phyloP scores from a whole-genome alignment of 2,888 invertebrate species.

The Horisme vitalbata region DNA sequence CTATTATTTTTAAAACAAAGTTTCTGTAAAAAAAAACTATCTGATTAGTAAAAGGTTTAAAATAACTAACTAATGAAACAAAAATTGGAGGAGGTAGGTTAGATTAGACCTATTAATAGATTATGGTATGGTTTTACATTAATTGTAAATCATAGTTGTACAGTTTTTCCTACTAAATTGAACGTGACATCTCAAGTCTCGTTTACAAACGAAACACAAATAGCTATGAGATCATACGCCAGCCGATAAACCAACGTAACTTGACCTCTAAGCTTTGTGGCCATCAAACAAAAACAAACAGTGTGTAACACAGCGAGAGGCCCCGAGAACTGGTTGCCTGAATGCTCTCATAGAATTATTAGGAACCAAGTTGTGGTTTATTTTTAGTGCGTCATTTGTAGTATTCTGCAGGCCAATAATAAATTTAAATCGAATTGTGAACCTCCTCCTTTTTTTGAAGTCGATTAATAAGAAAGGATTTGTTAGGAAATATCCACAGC shows the following conservation, averaged over 20 bases:
- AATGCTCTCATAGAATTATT: slow-evolving; percentile 43
- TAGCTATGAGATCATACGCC: slow-evolving; percentile 45
- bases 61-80: too few relatives aligned
- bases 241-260: slow-evolving; percentile 24
- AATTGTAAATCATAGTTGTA: not conserved
- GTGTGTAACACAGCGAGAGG: slow-evolving; percentile 25
- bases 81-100: too few relatives aligned
- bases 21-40: too few relatives aligned
- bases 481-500: too few relatives aligned
- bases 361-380: slow-evolving; percentile 42
- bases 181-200: slow-evolving; percentile 21
- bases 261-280: slow-evolving; percentile 32
- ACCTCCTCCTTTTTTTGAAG: too few relatives aligned
- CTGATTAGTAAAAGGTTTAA: too few relatives aligned
- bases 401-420: too few relatives aligned
- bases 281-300: slow-evolving; percentile 21
- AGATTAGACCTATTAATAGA: too few relatives aligned
- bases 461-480: too few relatives aligned
- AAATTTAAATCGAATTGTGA: too few relatives aligned
- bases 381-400: slow-evolving; percentile 45
- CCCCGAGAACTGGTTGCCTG: slow-evolving; percentile 33
- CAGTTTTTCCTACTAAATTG: slow-evolving; percentile 8
- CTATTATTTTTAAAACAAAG: too few relatives aligned
- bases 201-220: slow-evolving; percentile 33
- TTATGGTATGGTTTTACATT: not conserved